These are phyloP conservation scores for Phataginus tricuspis DNA, from an alignment of 2,797 vertebrate species.

Conservation along the genomic window DNA sequence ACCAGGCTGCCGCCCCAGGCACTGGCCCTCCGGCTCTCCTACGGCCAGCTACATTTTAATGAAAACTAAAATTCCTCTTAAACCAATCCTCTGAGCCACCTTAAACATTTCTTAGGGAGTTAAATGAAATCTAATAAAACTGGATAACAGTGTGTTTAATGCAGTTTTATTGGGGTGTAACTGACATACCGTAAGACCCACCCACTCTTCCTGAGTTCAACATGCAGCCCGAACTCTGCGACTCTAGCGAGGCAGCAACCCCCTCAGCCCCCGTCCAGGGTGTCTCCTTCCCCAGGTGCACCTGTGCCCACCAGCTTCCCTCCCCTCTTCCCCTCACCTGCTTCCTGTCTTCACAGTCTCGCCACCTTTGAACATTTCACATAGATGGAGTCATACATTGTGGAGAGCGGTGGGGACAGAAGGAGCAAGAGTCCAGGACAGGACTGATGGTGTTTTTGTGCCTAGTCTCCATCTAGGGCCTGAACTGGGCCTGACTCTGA, in stretches of 20 bases:
- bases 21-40: not conserved
- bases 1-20: not conserved
- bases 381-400: not conserved
- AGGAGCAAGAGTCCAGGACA: too few species aligned
- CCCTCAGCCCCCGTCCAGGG: not conserved
- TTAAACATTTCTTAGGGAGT: not conserved
- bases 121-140: constrained; percentile 43
- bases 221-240: not conserved
- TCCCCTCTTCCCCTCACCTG: not conserved
- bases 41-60: too few species aligned
- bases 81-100: not conserved
- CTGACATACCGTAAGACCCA: not conserved
- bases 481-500: too few species aligned
- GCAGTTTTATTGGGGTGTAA: not conserved
- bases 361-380: not conserved
- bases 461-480: too few species aligned
- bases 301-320: not conserved
- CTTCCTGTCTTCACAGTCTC: not conserved
- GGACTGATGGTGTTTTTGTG: too few species aligned
- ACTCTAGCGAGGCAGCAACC: not conserved
- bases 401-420: too few species aligned
- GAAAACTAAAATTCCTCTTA: not conserved
- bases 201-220: not conserved
- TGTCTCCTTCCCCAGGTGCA: not conserved
- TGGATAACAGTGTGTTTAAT: constrained; percentile 52